Evolutionary conservation across 2,797 vertebrate species (phyloP), one percentile per base, ranked within the genome.

Genomic region (Pteropus rufus): DNA sequence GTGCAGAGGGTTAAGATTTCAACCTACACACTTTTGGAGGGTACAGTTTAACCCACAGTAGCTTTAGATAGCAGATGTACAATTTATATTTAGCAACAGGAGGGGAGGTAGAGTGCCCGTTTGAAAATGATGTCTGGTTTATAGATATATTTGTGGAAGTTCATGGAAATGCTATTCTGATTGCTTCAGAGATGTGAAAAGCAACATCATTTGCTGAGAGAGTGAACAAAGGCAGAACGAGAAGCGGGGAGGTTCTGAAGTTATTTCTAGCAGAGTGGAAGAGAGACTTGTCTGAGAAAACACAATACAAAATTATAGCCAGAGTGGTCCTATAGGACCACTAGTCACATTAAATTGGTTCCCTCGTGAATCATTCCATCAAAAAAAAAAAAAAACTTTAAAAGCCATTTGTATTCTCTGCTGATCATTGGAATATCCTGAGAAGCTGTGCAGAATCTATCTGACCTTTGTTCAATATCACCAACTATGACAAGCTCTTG

Each of bases 91-190:
- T 46, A 76, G 39, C 44, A 89, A 67, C 10, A 77, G 44, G n/a
- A 82, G 24, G 26, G 52, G 82, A 89, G 52, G n/a, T 1, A 44
- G 39, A 87, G 56, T 46, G 72, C 56, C 69, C n/a, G 23, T 86
- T 64, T 92, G 70, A 94, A 94, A 84, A 62, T 81, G 82, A 64
- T 83, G 60, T 12, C 29, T 56, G 41, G 7, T 92, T 93, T 87
- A 44, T 34, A 82, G 41, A 67, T 69, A 8, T 36, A 29, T 91
- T 70, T 84, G 73, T 67, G 70, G 89, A 41, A 54, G 64, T 75
- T 36, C 44, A 2, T 52, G 39, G 54, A 89, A 52, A 44, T 84
- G 52, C 2, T 89, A 12, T 77, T 93, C 70, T 39, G 54, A 77
- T 60, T 56, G 54, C 60, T 93, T 93, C 79, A 36, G n/a, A 36